Conservation (phyloP, 2,888 invertebrate species). For the Hirtodrosophila alboralis region DNA sequence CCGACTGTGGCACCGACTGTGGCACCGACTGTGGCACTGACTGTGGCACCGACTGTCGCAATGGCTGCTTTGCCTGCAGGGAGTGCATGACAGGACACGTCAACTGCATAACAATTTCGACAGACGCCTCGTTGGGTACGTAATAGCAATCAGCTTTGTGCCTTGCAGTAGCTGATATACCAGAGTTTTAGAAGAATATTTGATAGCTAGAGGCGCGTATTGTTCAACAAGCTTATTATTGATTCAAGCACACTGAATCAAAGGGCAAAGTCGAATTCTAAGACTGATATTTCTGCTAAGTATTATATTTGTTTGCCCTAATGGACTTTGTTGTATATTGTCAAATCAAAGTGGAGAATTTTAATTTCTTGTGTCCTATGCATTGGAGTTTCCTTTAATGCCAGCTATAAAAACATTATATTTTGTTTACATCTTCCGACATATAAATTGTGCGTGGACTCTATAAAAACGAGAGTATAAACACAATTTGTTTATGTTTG, state of each 20-base stretch:
- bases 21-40: slow-evolving; percentile 9
- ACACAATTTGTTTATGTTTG: too few species aligned
- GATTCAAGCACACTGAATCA: slow-evolving; percentile 8
- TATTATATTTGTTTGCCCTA: slow-evolving; percentile 9
- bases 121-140: slow-evolving; percentile 30
- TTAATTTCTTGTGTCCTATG: too few species aligned
- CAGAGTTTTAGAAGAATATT: slow-evolving; percentile 1
- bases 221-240: slow-evolving; percentile 22
- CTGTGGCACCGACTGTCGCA: not conserved
- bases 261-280: not conserved
- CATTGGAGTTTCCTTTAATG: too few species aligned
- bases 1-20: slow-evolving; percentile 14
- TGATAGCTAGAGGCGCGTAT: slow-evolving; percentile 9
- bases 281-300: too few species aligned
- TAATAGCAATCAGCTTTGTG: slow-evolving; percentile 31
- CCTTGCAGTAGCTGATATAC: slow-evolving; percentile 1
- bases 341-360: too few species aligned
- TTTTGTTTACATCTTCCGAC: too few species aligned
- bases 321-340: not conserved
- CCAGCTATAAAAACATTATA: too few species aligned
- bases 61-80: slow-evolving; percentile 21
- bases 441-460: too few species aligned
- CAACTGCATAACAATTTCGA: slow-evolving; percentile 62
- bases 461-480: too few species aligned
- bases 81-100: slow-evolving; percentile 48